Conservation (phyloP, 2,888 invertebrate genomes). For the Acanthoscelides obtectus region DNA sequence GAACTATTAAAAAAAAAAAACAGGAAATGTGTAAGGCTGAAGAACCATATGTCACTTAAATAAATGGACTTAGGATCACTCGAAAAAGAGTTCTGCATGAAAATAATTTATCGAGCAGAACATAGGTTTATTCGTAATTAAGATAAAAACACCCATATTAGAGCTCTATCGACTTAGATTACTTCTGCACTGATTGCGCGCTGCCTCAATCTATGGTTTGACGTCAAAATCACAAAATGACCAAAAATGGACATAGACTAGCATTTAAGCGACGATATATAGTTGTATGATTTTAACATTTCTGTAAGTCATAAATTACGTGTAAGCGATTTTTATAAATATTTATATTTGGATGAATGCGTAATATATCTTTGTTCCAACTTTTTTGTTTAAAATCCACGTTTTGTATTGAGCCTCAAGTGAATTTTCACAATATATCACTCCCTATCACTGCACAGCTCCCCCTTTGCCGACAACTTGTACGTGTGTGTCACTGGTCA, state of each 20-base stretch:
- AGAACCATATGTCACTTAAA: neutral
- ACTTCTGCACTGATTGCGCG: neutral
- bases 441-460: too few species aligned
- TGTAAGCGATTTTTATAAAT: neutral
- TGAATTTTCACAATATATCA: too few species aligned
- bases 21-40: neutral
- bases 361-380: neutral
- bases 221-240: neutral
- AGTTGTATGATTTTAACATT: neutral
- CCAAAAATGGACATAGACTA: neutral
- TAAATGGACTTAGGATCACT: neutral
- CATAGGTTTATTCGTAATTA: neutral
- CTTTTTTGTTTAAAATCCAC: too few species aligned
- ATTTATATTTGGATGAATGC: neutral
- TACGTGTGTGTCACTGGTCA: too few species aligned
- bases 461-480: too few species aligned
- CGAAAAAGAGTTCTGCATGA: neutral
- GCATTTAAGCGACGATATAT: too few species aligned
- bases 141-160: neutral
- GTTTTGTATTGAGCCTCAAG: too few species aligned
- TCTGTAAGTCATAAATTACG: neutral
- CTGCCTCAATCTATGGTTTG: neutral
- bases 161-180: neutral
- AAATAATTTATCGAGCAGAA: neutral
- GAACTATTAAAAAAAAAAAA: neutral